Conservation (phyloP, 2,888 invertebrate species). For the Philopedon plagiatum region DNA sequence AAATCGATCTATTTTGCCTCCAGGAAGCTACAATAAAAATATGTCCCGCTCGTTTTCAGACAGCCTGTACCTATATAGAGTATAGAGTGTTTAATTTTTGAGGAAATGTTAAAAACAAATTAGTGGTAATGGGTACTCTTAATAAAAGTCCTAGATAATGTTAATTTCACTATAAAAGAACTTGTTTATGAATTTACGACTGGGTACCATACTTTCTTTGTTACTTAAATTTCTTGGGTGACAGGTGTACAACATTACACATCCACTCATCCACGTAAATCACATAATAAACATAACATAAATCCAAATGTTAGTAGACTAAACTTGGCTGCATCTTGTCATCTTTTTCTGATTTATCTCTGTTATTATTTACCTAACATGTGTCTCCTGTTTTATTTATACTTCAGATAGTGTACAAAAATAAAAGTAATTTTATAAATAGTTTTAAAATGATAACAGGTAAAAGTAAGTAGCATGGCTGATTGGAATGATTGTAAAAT, state of each 20-base stretch:
- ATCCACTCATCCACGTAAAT: too few relatives aligned
- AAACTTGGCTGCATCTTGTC: background rate
- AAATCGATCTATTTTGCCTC: too few relatives aligned
- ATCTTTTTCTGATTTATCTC: slow-evolving; percentile 13
- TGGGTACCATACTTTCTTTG: too few relatives aligned
- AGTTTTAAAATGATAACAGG: slow-evolving; percentile 19
- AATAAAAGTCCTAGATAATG: too few relatives aligned
- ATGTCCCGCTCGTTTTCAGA: too few relatives aligned
- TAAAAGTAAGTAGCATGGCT: background rate
- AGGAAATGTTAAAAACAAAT: too few relatives aligned
- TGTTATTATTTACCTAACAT: slow-evolving; percentile 24
- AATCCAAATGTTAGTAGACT: background rate
- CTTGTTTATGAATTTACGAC: too few relatives aligned
- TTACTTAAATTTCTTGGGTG: too few relatives aligned
- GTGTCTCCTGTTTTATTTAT: slow-evolving; percentile 36
- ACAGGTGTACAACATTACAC: background rate
- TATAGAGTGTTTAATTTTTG: background rate
- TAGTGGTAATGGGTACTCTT: too few relatives aligned
- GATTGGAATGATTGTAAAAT: background rate
- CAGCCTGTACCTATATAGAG: too few relatives aligned
- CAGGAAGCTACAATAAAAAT: too few relatives aligned
- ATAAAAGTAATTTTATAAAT: slow-evolving; percentile 8
- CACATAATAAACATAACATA: background rate
- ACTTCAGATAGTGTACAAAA: slow-evolving; percentile 32
- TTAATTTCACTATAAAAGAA: too few relatives aligned